Base-by-base conservation (phyloP, 2,888 invertebrate genomes). In the Nymphalis polychloros region DNA sequence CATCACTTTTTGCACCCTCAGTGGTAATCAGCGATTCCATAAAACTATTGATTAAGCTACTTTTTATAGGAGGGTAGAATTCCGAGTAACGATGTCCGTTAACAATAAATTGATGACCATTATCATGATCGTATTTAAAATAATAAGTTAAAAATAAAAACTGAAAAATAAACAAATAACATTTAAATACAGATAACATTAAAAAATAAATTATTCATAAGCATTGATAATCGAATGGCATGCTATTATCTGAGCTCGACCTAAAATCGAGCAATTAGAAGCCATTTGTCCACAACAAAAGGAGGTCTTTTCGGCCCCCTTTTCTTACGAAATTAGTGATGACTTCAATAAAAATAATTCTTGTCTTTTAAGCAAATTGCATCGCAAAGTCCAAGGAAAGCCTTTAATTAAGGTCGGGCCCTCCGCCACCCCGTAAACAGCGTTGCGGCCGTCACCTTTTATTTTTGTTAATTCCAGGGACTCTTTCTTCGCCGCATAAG, bases 261-360 rank as follows among this genome's bases (percentile, higher is more conserved):
- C 75, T 67, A 77, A 87, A 89, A 89, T 89, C 89, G 81, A 86
- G 84, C 91, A 91, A 92, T 92, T 91, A 90, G 81, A 79, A 78
- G 80, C 88, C 90, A 91, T 92, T 92, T 85, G 88, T 85, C 85
- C 86, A 84, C 83, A 90, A 92, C 92, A 92, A 92, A 88, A 81
- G 89, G 78, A 74, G 80, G 77, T 79, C 76, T 81, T 73, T 76
- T 73, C 73, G 73, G 78, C 80, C 84, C 83, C 83, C 83, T 82
- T 85, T 86, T 86, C 84, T 85, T 84, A 81, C 78, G 83, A 92
- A 92, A 92, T 92, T 92, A 92, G 92, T 92, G 92, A 92, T 92
- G 92, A 91, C 92, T 92, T 92, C 92, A 92, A 92, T 92, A 92
- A 92, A 92, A 92, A 92, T 92, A 92, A 92, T 92, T 92, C 92